These are phyloP conservation scores for Anolis carolinensis DNA, from an alignment of 2,113 vertebrate genomes.

Conservation along the genomic window DNA sequence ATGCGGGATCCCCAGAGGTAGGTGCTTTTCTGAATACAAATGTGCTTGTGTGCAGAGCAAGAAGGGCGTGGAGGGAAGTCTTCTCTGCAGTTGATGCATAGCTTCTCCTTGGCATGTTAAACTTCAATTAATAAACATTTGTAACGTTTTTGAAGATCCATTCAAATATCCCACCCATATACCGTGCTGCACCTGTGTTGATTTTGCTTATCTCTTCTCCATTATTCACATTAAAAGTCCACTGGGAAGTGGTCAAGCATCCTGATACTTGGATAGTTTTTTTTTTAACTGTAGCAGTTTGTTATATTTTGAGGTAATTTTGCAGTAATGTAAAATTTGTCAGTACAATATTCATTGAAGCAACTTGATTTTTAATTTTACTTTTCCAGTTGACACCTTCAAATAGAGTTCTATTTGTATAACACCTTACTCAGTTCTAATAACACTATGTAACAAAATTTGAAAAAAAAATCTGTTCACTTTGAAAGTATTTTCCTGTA, in stretches of 20 bases:
- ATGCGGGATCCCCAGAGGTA: conserved; percentile 17
- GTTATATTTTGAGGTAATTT: no score
- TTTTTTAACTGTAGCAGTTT: background rate
- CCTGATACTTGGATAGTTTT: no score
- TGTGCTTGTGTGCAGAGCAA: conserved; percentile 16
- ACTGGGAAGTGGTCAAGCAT: background rate
- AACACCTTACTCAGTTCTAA: background rate
- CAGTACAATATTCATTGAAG: background rate
- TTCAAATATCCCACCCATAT: background rate
- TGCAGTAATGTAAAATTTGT: no score
- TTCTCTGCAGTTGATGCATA: background rate
- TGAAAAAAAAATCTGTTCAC: no score
- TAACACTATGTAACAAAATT: background rate
- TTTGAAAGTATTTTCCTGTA: no score
- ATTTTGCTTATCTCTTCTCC: background rate
- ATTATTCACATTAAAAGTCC: background rate
- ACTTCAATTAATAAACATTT: background rate
- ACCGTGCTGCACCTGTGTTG: no score
- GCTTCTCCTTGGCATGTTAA: background rate
- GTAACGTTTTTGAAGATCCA: background rate
- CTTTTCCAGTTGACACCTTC: background rate
- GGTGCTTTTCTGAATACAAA: conserved; percentile 30
- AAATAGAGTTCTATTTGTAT: background rate
- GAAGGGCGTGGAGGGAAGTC: background rate
- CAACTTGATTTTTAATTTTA: background rate